These are phyloP conservation scores for Thrips palmi DNA, from an alignment of 1,140 invertebrate species.

Conservation along the genomic window DNA sequence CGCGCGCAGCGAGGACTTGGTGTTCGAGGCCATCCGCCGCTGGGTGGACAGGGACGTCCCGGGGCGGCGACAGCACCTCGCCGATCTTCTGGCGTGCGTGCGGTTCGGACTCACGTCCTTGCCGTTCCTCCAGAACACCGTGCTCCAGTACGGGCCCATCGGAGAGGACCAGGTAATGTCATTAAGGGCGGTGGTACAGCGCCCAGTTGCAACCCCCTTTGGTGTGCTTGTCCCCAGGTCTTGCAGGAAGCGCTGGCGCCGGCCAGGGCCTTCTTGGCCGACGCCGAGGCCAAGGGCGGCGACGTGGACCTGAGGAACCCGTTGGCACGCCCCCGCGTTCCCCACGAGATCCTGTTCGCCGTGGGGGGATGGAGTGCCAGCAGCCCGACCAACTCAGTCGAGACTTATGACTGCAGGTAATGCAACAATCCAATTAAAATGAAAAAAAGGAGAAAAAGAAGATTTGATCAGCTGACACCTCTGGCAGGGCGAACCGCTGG, in stretches of 20 bases:
- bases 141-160: no score
- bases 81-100: slow-evolving; percentile 37
- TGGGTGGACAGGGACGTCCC: slow-evolving; percentile 36
- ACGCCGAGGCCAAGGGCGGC: slow-evolving; percentile 32
- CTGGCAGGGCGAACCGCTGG: slow-evolving; percentile 41
- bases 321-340: slow-evolving; percentile 38
- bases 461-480: no score
- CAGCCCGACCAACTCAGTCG: slow-evolving; percentile 55
- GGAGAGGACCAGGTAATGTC: no score
- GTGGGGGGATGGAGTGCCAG: slow-evolving; percentile 59
- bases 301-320: slow-evolving; percentile 35
- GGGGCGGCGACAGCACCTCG: slow-evolving; percentile 29
- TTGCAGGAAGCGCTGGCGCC: slow-evolving; percentile 27
- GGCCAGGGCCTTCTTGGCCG: slow-evolving; percentile 36
- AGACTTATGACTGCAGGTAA: slow-evolving; percentile 50
- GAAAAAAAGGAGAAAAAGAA: background rate
- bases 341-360: slow-evolving; percentile 48
- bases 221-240: slow-evolving; percentile 26
- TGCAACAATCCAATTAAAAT: background rate
- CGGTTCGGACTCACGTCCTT: slow-evolving; percentile 44
- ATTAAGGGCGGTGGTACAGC: no score
- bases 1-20: slow-evolving; percentile 43
- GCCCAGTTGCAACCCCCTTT: no score
- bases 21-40: slow-evolving; percentile 41
- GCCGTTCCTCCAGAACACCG: slow-evolving; percentile 41